Evolutionary conservation across 2,888 invertebrate species (phyloP), one percentile per base, ranked within the genome.

Genomic region (Tryphoninae sp.): DNA sequence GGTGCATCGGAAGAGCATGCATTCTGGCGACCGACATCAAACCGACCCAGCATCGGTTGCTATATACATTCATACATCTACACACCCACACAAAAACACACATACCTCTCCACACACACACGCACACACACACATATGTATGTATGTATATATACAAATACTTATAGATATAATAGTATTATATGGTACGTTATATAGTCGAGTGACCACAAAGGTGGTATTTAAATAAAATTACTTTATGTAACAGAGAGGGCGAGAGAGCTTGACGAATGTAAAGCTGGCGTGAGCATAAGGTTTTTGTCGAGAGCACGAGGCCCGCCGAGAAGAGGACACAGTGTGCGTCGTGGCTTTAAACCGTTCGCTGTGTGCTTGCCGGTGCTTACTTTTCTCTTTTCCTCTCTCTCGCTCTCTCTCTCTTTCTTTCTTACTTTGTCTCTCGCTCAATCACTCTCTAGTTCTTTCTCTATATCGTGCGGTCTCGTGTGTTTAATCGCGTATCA

Each of bases 221-320:
- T 87, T 87, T 87, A 87, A 86, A 85, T 88, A 86, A 88, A 86
- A 86, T 87, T 83, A 87, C 84, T 86, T 86, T 84, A 86, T 86
- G 79, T 85, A 85, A 87, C 83, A 80, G 76, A 83, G 78, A 75
- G 76, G 49, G 53, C 64, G 62, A 75, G 79, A 59, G 72, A 33
- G 67, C 77, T 79, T 71, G 80, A 80, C 77, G 62, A 80, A 72
- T 71, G 74, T 55, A 72, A 55, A 73, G 81, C 69, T 77, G 67
- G 78, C 75, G 55, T 74, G 71, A 78, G 81, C 55, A 33, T 58
- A 67, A 75, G 77, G 23, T 68, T 77, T 64, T 62, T 64, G 68
- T 79, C 68, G 71, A 26, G 71, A 33, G 65, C 65, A 67, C 64
- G 74, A 72, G 67, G 65, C 23, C 9, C 42, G 22, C 58, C 59